phyloP scores from a whole-genome alignment of 1,140 invertebrate genomes.

The Eueides isabella region DNA sequence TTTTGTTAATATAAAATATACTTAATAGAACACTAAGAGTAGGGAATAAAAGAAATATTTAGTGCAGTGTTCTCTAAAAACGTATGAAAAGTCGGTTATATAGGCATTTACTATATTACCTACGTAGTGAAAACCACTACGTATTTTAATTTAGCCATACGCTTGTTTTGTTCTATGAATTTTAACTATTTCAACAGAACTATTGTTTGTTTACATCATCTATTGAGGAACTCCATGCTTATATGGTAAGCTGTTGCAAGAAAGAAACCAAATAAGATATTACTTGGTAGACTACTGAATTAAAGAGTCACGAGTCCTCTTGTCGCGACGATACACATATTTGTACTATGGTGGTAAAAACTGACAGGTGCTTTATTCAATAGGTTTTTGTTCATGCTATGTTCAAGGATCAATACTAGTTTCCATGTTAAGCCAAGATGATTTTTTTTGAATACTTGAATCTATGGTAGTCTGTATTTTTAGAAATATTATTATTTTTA shows the following conservation, averaged over 20 bases:
- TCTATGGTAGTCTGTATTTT: neutral
- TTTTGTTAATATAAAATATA: too few species aligned
- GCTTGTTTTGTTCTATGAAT: neutral
- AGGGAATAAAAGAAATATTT: too few species aligned
- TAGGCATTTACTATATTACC: too few species aligned
- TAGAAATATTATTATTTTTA: too few species aligned
- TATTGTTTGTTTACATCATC: neutral
- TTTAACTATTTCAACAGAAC: constrained; percentile 1
- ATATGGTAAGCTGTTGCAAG: neutral
- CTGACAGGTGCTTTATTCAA: constrained; percentile 39
- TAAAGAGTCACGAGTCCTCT: constrained; percentile 25
- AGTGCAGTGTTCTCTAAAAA: too few species aligned
- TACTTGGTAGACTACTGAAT: neutral
- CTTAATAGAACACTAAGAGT: too few species aligned
- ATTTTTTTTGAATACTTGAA: neutral
- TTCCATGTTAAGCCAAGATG: constrained; percentile 52
- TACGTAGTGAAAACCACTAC: too few species aligned
- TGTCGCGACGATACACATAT: constrained; percentile 7
- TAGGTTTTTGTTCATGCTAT: constrained; percentile 48
- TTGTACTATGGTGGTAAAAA: constrained; percentile 36
- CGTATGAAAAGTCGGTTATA: too few species aligned
- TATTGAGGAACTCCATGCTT: neutral
- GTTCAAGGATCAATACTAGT: constrained; percentile 46
- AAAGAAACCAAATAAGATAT: neutral
- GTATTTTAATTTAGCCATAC: neutral